Evolutionary conservation across 2,113 vertebrate genomes (phyloP).

Genomic region (Vulpes lagopus): DNA sequence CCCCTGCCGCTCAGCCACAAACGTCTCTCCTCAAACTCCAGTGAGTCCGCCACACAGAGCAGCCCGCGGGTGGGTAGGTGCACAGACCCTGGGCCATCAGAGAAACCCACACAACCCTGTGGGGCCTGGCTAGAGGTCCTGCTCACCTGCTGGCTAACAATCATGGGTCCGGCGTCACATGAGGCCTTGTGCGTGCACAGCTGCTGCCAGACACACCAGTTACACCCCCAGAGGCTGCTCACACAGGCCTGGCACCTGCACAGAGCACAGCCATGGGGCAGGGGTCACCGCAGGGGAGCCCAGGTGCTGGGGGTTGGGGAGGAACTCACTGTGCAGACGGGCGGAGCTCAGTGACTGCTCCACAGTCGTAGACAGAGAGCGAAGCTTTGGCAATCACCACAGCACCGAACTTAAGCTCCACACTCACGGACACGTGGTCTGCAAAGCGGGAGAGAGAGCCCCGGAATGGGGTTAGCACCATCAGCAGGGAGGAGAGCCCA

Average conservation of each 20-base stretch:
- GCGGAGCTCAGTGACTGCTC: conserved; percentile 91
- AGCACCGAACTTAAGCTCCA: conserved; percentile 92
- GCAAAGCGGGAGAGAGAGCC: conserved; percentile 70
- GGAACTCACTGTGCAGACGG: conserved; percentile 94
- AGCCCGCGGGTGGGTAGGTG: not conserved
- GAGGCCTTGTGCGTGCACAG: conserved; percentile 94
- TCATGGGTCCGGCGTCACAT: conserved; percentile 93
- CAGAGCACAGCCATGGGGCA: conserved; percentile 62
- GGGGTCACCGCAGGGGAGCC: rapidly evolving
- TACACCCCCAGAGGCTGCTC: conserved; percentile 95
- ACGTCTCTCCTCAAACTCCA: conserved; percentile 6
- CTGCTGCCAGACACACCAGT: conserved; percentile 97
- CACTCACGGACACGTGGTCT: conserved; percentile 93
- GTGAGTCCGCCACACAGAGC: not conserved
- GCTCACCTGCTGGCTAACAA: conserved; percentile 95
- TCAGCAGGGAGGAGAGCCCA: not conserved
- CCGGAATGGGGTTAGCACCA: not conserved
- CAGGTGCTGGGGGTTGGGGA: not conserved
- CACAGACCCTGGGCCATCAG: conserved; percentile 41
- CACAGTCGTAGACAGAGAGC: conserved; percentile 96
- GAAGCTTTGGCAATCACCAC: conserved; percentile 90
- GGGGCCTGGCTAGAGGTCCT: not conserved
- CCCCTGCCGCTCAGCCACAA: conserved; percentile 29
- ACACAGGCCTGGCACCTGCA: conserved; percentile 95
- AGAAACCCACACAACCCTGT: not conserved